Evolutionary conservation across 2,888 invertebrate genomes (phyloP).

Genomic region (Pterostichus madidus): DNA sequence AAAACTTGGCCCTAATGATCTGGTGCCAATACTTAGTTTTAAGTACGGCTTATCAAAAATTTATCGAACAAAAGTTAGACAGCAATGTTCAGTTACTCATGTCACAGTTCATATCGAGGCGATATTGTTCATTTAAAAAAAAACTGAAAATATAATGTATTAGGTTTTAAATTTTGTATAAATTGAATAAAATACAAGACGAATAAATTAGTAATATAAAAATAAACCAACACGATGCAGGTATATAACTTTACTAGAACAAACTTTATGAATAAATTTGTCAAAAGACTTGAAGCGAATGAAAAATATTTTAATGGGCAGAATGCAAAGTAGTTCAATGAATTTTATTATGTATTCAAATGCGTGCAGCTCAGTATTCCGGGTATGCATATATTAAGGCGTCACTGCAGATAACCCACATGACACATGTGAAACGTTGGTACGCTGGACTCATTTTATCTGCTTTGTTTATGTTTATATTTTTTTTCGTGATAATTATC

Average conservation of each 20-base stretch:
- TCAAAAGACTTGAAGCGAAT: slow-evolving; percentile 35
- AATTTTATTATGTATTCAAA: slow-evolving; percentile 63
- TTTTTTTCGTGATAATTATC: too few species aligned
- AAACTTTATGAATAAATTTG: slow-evolving; percentile 49
- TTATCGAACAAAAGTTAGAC: too few species aligned
- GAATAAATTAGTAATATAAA: slow-evolving; percentile 9
- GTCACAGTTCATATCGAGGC: too few species aligned
- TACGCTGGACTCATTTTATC: neutral
- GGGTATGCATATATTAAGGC: slow-evolving; percentile 30
- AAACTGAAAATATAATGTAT: too few species aligned
- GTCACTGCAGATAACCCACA: slow-evolving; percentile 27
- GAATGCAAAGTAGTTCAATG: slow-evolving; percentile 52
- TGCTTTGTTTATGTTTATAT: neutral
- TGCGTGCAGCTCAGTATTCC: slow-evolving; percentile 41
- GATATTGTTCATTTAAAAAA: too few species aligned
- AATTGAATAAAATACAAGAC: neutral
- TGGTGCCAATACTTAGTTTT: too few species aligned
- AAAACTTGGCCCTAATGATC: too few species aligned
- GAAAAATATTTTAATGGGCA: slow-evolving; percentile 54
- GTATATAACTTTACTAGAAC: slow-evolving; percentile 32
- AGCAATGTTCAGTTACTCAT: too few species aligned
- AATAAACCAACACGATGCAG: slow-evolving; percentile 14
- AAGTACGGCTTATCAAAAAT: too few species aligned
- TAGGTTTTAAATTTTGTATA: too few species aligned
- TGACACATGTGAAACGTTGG: slow-evolving; percentile 8